Conservation (phyloP, 2,113 vertebrate species). For the Emydocephalus ijimae region DNA sequence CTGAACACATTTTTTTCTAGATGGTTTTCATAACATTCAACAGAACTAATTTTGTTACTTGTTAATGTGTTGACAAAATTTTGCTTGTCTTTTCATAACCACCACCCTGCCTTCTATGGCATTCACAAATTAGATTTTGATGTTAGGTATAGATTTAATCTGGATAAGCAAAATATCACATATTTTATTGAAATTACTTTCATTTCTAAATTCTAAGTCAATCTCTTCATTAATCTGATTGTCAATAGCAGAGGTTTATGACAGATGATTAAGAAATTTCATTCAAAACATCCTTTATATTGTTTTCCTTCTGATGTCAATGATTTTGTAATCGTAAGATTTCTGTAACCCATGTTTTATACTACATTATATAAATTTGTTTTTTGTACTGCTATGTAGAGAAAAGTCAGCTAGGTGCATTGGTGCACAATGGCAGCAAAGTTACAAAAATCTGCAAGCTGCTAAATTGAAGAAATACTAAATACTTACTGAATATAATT, state of each 20-base stretch:
- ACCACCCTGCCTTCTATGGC: not conserved
- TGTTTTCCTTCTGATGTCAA: not conserved
- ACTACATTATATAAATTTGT: not conserved
- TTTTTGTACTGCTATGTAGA: not conserved
- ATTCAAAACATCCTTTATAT: not conserved
- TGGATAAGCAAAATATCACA: slow-evolving; percentile 33
- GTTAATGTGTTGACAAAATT: slow-evolving; percentile 32
- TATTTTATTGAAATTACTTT: slow-evolving; percentile 49
- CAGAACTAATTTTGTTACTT: not conserved
- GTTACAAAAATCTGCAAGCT: not conserved
- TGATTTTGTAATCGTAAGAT: slow-evolving; percentile 3
- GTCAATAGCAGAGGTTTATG: not conserved
- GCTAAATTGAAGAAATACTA: not conserved
- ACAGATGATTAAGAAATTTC: slow-evolving; percentile 1
- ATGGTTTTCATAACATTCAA: not conserved
- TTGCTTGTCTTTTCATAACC: slow-evolving; percentile 15
- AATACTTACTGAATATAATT: not conserved
- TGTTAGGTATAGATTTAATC: slow-evolving; percentile 41
- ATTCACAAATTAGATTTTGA: slow-evolving; percentile 56
- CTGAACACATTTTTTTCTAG: not conserved
- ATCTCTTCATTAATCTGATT: slow-evolving; percentile 18
- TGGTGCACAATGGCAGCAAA: not conserved
- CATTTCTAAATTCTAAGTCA: slow-evolving; percentile 28
- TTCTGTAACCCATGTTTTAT: not conserved
- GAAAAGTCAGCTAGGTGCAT: not conserved